A percentile compares a stretch with the other conserved stretches of the same genome.
Conservation (phyloP, 1,140 invertebrate species). For the Popillia japonica region DNA sequence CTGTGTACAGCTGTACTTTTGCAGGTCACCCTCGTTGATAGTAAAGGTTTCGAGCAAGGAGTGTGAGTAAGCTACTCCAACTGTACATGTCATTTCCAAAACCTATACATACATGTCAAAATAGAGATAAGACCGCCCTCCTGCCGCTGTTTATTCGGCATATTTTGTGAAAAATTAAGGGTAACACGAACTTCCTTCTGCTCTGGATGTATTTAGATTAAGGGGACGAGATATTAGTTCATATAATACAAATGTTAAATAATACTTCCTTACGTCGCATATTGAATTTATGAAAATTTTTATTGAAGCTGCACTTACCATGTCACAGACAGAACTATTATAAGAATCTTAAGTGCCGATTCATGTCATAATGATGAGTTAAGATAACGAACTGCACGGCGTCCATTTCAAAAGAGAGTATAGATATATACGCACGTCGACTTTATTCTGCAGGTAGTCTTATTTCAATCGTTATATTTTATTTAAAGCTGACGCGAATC, state of each 20-base stretch:
- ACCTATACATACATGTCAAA: slow-evolving; percentile 38
- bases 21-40: slow-evolving; percentile 30
- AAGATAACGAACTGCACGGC: not conserved
- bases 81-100: slow-evolving; percentile 17
- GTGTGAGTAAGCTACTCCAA: not conserved
- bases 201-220: not conserved
- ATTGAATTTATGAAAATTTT: not conserved
- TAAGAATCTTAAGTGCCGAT: slow-evolving; percentile 4
- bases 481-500: not conserved
- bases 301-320: not conserved
- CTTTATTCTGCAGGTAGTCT: not conserved
- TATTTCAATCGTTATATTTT: slow-evolving; percentile 1
- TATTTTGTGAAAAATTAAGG: slow-evolving; percentile 22
- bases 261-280: not conserved
- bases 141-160: not conserved
- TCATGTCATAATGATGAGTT: slow-evolving; percentile 11
- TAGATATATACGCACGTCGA: not conserved
- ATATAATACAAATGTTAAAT: not conserved
- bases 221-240: not conserved
- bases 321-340: not conserved
- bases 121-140: slow-evolving; percentile 35
- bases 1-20: slow-evolving; percentile 36
- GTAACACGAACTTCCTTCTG: not conserved
- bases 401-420: not conserved
- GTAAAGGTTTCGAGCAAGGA: slow-evolving; percentile 3